Conservation (phyloP, 2,113 vertebrate species). For the Ibidorhyncha struthersii region DNA sequence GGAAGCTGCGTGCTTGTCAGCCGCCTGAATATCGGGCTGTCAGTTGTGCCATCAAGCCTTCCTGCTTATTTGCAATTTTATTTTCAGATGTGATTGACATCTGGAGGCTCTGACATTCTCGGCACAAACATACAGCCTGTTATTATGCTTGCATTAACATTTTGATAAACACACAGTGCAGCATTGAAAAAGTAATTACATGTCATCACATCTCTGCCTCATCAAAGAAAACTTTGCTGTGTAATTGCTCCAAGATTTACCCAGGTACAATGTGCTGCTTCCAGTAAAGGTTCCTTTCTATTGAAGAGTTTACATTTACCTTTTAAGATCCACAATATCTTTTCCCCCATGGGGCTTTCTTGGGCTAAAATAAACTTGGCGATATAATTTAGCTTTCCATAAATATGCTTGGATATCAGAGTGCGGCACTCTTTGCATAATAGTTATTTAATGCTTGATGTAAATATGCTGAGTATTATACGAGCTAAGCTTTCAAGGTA, state of each 20-base stretch:
- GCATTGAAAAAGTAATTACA: constrained; percentile 96
- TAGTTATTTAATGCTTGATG: constrained; percentile 73
- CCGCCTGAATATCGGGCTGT: background rate
- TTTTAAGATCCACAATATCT: constrained; percentile 76
- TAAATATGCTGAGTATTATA: constrained; percentile 70
- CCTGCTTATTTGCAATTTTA: constrained; percentile 90
- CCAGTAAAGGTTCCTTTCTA: constrained; percentile 54
- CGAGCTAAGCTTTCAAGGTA: constrained; percentile 53
- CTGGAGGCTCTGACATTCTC: constrained; percentile 91
- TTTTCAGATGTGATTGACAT: constrained; percentile 93
- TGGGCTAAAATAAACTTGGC: constrained; percentile 73
- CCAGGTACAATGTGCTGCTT: constrained; percentile 70
- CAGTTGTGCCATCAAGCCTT: constrained; percentile 79
- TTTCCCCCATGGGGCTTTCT: constrained; percentile 65
- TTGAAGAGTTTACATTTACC: constrained; percentile 75
- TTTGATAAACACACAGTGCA: constrained; percentile 95
- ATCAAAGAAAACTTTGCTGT: constrained; percentile 81
- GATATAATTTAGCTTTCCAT: constrained; percentile 78
- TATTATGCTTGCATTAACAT: constrained; percentile 99
- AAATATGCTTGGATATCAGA: constrained; percentile 74
- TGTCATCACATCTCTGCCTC: constrained; percentile 88
- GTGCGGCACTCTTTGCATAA: constrained; percentile 67
- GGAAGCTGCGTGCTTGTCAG: constrained; percentile 76
- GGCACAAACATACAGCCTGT: constrained; percentile 87
- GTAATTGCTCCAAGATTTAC: constrained; percentile 82